These are phyloP conservation scores for Nematostella vectensis DNA, from an alignment of 92 coral and sea anemone genomes.

Conservation along the genomic window DNA sequence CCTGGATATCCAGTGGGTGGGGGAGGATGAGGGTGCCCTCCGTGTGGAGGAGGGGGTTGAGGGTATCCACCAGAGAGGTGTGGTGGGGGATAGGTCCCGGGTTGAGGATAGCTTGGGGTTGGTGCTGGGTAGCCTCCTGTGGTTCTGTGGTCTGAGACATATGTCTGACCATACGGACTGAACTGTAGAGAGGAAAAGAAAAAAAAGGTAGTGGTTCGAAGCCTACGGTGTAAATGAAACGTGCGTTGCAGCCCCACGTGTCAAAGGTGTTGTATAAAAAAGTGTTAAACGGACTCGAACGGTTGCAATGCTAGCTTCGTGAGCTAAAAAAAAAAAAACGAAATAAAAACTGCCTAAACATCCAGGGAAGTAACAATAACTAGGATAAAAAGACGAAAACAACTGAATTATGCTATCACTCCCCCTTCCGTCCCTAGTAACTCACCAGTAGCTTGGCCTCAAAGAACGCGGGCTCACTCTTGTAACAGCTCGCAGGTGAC, in stretches of 20 bases:
- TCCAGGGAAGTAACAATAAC: too few species aligned
- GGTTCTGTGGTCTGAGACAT: conserved; percentile 31
- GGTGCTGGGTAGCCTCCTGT: conserved; percentile 30
- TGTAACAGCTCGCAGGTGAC: conserved; percentile 19
- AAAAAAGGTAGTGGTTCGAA: background rate
- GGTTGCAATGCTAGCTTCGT: too few species aligned
- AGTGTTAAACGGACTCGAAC: too few species aligned
- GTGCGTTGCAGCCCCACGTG: too few species aligned
- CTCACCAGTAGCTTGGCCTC: conserved; percentile 47
- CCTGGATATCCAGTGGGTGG: conserved; percentile 11
- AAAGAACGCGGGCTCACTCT: conserved; percentile 32
- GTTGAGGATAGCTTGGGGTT: conserved; percentile 14
- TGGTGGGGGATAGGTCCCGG: conserved; percentile 13
- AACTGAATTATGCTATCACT: too few species aligned
- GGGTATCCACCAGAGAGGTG: too few species aligned
- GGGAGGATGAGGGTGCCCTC: conserved; percentile 14
- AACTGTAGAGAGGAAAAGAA: conserved; percentile 22
- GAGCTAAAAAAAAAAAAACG: too few species aligned
- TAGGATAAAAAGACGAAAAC: too few species aligned
- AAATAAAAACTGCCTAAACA: too few species aligned
- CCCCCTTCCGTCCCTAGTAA: too few species aligned
- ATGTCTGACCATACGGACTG: conserved; percentile 51
- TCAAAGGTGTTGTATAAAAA: too few species aligned
- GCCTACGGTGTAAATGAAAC: too few species aligned
- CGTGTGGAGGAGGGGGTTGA: background rate